Conservation (phyloP, 2,888 invertebrate genomes). For the Cheilosia vulpina region DNA sequence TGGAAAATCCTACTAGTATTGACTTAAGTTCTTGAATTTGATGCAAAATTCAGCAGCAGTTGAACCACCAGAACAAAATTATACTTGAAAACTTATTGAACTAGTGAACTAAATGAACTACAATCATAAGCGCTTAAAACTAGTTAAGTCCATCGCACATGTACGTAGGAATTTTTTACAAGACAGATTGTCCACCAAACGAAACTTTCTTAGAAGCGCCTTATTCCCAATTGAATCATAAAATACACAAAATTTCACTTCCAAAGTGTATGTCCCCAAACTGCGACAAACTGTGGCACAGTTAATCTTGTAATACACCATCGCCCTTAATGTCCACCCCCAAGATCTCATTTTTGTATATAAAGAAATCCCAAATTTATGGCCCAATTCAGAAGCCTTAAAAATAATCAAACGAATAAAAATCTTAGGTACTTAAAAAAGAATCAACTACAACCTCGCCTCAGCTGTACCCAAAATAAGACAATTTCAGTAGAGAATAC, state of each 20-base stretch:
- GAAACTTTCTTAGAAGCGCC: not conserved
- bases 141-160: no score
- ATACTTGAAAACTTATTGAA: no score
- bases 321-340: not conserved
- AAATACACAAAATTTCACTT: not conserved
- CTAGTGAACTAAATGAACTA: no score
- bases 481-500: not conserved
- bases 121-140: no score
- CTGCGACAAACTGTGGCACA: not conserved
- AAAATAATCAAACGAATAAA: constrained; percentile 11
- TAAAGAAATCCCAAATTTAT: not conserved
- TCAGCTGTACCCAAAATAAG: not conserved
- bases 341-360: not conserved
- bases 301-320: not conserved
- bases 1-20: no score
- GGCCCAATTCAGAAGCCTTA: constrained; percentile 3
- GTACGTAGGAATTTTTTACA: not conserved
- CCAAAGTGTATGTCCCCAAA: not conserved
- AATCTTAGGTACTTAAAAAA: constrained; percentile 5
- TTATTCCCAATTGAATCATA: not conserved
- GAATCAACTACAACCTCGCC: constrained; percentile 12
- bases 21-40: no score
- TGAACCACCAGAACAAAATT: no score
- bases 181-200: not conserved
- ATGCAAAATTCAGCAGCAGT: no score